These are phyloP conservation scores for Merodon equestris DNA, from an alignment of 2,888 invertebrate species.

Conservation along the genomic window DNA sequence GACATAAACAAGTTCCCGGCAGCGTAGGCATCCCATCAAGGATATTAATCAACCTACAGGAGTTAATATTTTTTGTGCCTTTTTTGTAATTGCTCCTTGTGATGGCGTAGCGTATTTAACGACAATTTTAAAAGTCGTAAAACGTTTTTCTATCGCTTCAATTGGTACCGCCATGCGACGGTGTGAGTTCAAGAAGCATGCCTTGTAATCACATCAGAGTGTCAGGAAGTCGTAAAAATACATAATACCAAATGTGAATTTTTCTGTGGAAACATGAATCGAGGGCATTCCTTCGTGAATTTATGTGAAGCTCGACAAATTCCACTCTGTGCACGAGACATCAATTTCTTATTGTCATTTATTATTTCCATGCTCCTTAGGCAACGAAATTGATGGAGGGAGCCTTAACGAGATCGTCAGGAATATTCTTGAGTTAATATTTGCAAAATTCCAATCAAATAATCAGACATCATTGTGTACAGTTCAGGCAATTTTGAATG, in stretches of 20 bases:
- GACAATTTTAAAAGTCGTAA: slow-evolving; percentile 63
- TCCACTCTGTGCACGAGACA: slow-evolving; percentile 35
- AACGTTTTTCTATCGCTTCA: slow-evolving; percentile 60
- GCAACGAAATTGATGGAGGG: neutral
- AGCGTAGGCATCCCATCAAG: slow-evolving; percentile 40
- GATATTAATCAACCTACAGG: slow-evolving; percentile 59
- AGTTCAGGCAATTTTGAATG: slow-evolving; percentile 45
- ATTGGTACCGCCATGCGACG: slow-evolving; percentile 9
- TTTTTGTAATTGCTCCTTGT: slow-evolving; percentile 5
- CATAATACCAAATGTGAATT: neutral
- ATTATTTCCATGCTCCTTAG: neutral
- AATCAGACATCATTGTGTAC: slow-evolving; percentile 20
- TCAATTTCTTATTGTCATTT: slow-evolving; percentile 14
- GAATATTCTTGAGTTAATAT: slow-evolving; percentile 61
- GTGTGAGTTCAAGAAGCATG: neutral
- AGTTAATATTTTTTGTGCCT: slow-evolving; percentile 13
- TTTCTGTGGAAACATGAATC: no score
- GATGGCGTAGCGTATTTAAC: slow-evolving; percentile 36
- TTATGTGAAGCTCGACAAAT: slow-evolving; percentile 57
- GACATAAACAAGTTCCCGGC: slow-evolving; percentile 1
- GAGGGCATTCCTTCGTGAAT: slow-evolving; percentile 9
- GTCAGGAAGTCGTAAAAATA: slow-evolving; percentile 41
- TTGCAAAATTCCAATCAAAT: slow-evolving; percentile 56
- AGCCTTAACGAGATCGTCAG: slow-evolving; percentile 43
- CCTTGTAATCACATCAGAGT: slow-evolving; percentile 29